phyloP scores from a whole-genome alignment of 1,140 invertebrate genomes.

The Sitophilus oryzae region DNA sequence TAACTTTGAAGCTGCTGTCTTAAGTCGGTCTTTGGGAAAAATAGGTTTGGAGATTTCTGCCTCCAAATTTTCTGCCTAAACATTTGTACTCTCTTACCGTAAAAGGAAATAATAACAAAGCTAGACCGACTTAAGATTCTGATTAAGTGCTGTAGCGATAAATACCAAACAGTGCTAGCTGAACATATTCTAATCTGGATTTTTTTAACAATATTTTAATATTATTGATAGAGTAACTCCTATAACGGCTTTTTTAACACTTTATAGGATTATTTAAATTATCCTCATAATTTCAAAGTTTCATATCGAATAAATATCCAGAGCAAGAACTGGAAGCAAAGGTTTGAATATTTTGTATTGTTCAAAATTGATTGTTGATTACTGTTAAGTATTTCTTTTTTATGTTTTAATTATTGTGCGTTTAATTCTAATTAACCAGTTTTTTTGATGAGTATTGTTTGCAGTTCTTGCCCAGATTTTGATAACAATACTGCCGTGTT shows the following conservation, averaged over 20 bases:
- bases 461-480: neutral
- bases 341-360: too few relatives aligned
- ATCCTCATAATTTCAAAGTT: conserved; percentile 21
- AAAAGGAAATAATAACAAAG: neutral
- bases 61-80: conserved; percentile 11
- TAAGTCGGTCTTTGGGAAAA: conserved; percentile 8
- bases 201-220: conserved; percentile 13
- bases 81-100: conserved; percentile 11
- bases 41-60: conserved; percentile 14
- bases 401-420: neutral
- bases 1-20: conserved; percentile 2
- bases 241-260: conserved; percentile 1
- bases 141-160: conserved; percentile 9
- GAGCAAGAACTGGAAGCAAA: neutral
- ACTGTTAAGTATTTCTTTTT: too few relatives aligned
- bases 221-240: conserved; percentile 4
- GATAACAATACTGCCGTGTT: too few relatives aligned
- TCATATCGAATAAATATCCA: neutral
- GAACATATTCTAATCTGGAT: conserved; percentile 18
- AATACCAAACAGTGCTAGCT: conserved; percentile 14
- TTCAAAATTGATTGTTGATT: too few relatives aligned
- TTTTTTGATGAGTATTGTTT: neutral
- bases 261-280: conserved; percentile 6
- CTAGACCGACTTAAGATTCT: neutral
- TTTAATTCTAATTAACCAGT: neutral